phyloP scores from a whole-genome alignment of 2,113 vertebrate species.

The Phylloscopus trochilus region DNA sequence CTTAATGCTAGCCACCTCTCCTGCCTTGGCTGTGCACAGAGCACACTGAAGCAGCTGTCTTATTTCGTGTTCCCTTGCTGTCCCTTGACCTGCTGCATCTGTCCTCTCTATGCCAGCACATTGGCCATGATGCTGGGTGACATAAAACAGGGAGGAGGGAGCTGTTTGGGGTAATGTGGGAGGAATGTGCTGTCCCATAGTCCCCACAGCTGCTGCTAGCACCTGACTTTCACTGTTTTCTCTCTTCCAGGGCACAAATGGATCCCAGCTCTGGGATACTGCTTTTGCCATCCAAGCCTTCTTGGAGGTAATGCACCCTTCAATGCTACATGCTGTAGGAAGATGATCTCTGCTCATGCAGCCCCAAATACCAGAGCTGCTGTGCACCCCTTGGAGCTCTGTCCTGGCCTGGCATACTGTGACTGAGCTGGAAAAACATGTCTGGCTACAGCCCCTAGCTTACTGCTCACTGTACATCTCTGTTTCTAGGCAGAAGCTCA shows the following conservation, averaged over 20 bases:
- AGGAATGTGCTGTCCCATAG: background rate
- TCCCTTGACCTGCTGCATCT: background rate
- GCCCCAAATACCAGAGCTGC: background rate
- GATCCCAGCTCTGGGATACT: slow-evolving; percentile 96
- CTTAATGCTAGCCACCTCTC: background rate
- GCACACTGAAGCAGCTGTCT: background rate
- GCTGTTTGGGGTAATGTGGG: background rate
- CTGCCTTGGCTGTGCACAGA: background rate
- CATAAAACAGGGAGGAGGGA: background rate
- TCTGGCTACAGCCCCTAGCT: background rate
- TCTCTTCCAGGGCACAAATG: slow-evolving; percentile 88
- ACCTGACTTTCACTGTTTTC: background rate
- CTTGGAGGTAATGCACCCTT: slow-evolving; percentile 80
- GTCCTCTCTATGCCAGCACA: background rate
- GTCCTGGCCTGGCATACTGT: background rate
- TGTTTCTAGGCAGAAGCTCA: slow-evolving; percentile 85
- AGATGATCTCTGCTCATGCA: background rate
- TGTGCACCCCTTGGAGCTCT: background rate
- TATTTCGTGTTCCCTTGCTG: background rate
- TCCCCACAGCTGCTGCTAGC: background rate
- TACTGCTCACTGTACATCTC: background rate
- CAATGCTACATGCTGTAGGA: background rate
- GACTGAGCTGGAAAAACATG: background rate
- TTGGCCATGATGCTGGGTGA: background rate
- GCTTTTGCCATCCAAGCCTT: slow-evolving; percentile 91